These are phyloP conservation scores for Lutjanus erythropterus DNA, from an alignment of 2,113 vertebrate genomes.

Conservation along the genomic window DNA sequence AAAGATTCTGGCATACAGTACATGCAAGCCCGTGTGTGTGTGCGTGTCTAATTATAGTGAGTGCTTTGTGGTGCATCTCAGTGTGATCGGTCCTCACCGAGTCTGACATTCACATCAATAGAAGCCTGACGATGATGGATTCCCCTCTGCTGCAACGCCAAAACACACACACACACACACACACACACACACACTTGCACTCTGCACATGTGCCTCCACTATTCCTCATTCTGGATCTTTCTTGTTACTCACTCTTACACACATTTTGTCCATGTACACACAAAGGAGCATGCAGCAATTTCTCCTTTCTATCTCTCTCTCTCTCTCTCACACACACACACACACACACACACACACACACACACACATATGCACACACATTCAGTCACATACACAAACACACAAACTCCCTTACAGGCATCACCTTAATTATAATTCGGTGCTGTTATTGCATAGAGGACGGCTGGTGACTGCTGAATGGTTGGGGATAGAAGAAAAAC, in stretches of 20 bases:
- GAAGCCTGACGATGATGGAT: slow-evolving; percentile 85
- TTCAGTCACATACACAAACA: not conserved
- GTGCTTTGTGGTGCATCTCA: slow-evolving; percentile 79
- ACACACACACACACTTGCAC: slow-evolving; percentile 28
- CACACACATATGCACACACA: not conserved
- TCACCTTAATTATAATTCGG: slow-evolving; percentile 57
- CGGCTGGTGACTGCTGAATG: slow-evolving; percentile 23
- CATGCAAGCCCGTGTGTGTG: slow-evolving; percentile 22
- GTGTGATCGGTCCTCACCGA: slow-evolving; percentile 74
- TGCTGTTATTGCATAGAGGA: slow-evolving; percentile 49
- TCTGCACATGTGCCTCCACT: slow-evolving; percentile 34
- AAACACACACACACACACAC: slow-evolving; percentile 30
- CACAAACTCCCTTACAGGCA: slow-evolving; percentile 35
- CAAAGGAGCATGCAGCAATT: not conserved
- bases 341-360: not conserved
- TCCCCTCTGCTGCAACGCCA: slow-evolving; percentile 59
- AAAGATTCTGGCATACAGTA: slow-evolving; percentile 11
- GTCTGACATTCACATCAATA: slow-evolving; percentile 85
- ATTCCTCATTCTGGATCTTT: slow-evolving; percentile 14
- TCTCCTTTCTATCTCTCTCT: not conserved
- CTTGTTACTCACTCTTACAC: slow-evolving; percentile 5
- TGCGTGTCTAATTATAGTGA: slow-evolving; percentile 82
- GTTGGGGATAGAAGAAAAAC: not conserved
- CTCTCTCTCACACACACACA: not conserved
- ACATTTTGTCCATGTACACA: not conserved